Conservation (phyloP, 2,888 invertebrate species). For the Scaptomyza parva region DNA sequence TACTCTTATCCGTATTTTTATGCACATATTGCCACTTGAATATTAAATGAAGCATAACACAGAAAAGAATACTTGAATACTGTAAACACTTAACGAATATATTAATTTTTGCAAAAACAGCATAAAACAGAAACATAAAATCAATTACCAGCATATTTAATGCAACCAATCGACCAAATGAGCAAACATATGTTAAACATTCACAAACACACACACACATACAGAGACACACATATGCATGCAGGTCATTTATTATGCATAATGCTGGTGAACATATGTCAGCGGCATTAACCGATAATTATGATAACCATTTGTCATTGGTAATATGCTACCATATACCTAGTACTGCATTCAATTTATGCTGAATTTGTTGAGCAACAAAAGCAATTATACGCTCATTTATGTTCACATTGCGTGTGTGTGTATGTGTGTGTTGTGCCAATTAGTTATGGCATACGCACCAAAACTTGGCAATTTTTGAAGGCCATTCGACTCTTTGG, state of each 20-base stretch:
- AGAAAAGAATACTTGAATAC: background rate
- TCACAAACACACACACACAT: slow-evolving; percentile 6
- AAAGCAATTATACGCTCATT: slow-evolving; percentile 47
- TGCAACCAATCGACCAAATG: slow-evolving; percentile 8
- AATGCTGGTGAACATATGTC: slow-evolving; percentile 71
- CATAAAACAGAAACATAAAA: background rate
- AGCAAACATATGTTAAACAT: slow-evolving; percentile 18
- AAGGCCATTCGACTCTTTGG: slow-evolving; percentile 17
- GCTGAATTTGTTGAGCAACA: slow-evolving; percentile 43
- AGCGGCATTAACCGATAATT: slow-evolving; percentile 78
- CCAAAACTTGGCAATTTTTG: slow-evolving; percentile 27
- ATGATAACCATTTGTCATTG: slow-evolving; percentile 72
- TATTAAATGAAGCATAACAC: background rate
- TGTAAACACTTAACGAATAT: background rate
- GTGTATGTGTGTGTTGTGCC: slow-evolving; percentile 18
- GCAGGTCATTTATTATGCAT: slow-evolving; percentile 59
- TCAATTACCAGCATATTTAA: background rate
- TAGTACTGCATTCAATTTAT: slow-evolving; percentile 51
- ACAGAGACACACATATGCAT: background rate
- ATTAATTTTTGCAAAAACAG: background rate
- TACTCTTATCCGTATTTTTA: background rate
- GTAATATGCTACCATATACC: slow-evolving; percentile 45
- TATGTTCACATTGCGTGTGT: slow-evolving; percentile 1
- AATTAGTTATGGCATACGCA: slow-evolving; percentile 47
- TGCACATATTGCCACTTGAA: background rate